phyloP scores from a whole-genome alignment of 2,797 vertebrate species.

The Furcifer pardalis region DNA sequence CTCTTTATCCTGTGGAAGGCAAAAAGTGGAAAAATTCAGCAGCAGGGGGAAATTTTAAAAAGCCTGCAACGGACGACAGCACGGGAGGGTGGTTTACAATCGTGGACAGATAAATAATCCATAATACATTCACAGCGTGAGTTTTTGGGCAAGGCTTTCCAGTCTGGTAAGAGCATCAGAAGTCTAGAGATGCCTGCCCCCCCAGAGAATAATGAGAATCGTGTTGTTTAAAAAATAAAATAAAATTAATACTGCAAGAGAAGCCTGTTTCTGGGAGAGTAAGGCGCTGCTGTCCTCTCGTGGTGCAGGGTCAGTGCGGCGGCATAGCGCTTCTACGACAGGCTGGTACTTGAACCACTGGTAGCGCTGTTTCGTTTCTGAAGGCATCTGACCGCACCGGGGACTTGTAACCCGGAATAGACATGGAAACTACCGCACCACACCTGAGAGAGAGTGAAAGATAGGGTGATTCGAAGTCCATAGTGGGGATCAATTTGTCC shows the following conservation, averaged over 20 bases:
- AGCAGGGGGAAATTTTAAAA: not conserved
- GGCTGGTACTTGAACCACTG: slow-evolving; percentile 94
- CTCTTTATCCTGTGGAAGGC: not conserved
- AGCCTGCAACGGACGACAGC: not conserved
- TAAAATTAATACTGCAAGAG: not conserved
- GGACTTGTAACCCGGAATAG: slow-evolving; percentile 90
- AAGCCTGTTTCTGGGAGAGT: not conserved
- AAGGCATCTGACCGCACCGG: slow-evolving; percentile 86
- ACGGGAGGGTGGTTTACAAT: not conserved
- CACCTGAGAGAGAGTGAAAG: slow-evolving; percentile 76
- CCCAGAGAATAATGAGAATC: no score
- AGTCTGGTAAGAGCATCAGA: no score
- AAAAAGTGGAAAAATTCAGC: not conserved
- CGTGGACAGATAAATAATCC: not conserved
- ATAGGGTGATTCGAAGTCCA: not conserved
- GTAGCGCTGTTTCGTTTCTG: slow-evolving; percentile 92
- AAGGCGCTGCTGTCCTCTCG: not conserved
- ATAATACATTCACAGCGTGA: slow-evolving; percentile 7
- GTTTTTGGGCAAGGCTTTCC: no score
- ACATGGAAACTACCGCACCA: slow-evolving; percentile 96
- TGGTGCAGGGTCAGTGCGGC: not conserved
- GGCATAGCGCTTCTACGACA: slow-evolving; percentile 76
- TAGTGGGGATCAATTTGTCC: not conserved
- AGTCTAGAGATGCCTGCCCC: no score
- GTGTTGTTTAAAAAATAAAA: not conserved